phyloP scores from a whole-genome alignment of 2,888 invertebrate genomes.

The Pristionchus japonicus region DNA sequence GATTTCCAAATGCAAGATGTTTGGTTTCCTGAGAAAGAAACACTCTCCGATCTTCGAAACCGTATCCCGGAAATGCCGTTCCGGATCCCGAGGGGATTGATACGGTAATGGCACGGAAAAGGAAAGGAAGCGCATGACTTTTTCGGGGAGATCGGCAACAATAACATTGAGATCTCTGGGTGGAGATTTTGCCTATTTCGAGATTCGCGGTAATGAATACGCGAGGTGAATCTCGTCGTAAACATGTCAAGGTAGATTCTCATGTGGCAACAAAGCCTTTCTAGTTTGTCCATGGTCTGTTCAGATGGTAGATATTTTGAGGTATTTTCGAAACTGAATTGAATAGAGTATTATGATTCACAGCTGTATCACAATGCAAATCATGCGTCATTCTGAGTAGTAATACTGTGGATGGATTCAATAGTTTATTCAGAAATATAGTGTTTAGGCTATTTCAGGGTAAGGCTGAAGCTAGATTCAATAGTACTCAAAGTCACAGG shows the following conservation, averaged over 20 bases:
- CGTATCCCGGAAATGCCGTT: neutral
- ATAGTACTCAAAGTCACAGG: too few species aligned
- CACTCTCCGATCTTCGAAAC: neutral
- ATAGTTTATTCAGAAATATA: too few species aligned
- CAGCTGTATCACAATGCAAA: too few species aligned
- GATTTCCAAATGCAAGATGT: too few species aligned
- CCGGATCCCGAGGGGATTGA: neutral
- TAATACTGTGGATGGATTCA: too few species aligned
- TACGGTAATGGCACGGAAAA: neutral
- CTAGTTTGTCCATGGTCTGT: neutral
- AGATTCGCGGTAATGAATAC: constrained; percentile 4
- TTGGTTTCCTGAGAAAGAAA: neutral
- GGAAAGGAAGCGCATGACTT: neutral
- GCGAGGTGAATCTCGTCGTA: neutral
- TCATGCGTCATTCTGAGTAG: too few species aligned
- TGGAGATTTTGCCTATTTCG: neutral
- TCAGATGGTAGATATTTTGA: too few species aligned
- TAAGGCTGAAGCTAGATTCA: too few species aligned
- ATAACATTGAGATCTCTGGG: neutral
- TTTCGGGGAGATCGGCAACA: neutral
- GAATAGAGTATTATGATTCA: neutral
- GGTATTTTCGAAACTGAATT: neutral
- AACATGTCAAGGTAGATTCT: neutral
- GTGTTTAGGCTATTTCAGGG: too few species aligned
- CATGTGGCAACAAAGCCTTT: neutral